These are phyloP conservation scores for Tenthredo mesomela DNA, from an alignment of 2,888 invertebrate genomes.

Conservation along the genomic window DNA sequence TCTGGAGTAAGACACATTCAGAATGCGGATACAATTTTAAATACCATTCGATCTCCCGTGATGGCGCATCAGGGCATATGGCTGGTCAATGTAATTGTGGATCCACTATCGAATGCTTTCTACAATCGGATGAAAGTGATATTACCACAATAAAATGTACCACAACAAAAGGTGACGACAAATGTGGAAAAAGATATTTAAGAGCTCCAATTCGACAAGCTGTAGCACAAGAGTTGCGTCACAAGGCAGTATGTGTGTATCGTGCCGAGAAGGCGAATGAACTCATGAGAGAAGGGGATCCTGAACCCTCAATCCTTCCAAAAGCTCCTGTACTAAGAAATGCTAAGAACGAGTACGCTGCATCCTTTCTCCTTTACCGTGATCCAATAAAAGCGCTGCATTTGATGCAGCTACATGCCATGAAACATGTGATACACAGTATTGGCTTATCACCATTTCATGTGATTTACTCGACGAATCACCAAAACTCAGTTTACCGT, in stretches of 20 bases:
- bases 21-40: no score
- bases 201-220: conserved; percentile 8
- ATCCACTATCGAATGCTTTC: no score
- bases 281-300: conserved; percentile 41
- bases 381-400: conserved; percentile 46
- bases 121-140: no score
- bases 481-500: conserved; percentile 51
- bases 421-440: conserved; percentile 48
- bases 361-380: conserved; percentile 15
- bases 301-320: background rate
- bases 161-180: conserved; percentile 13
- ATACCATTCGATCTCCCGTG: no score
- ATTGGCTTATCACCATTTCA: conserved; percentile 54
- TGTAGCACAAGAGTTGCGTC: conserved; percentile 32
- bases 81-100: no score
- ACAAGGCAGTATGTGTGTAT: conserved; percentile 23
- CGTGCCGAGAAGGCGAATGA: conserved; percentile 35
- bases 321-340: background rate
- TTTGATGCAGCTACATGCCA: conserved; percentile 61
- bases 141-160: background rate
- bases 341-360: background rate
- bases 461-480: conserved; percentile 53
- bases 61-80: no score
- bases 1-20: no score
- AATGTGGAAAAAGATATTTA: conserved; percentile 42